Evolutionary conservation across 2,113 vertebrate genomes (phyloP).

Genomic region (Silurus glanis): DNA sequence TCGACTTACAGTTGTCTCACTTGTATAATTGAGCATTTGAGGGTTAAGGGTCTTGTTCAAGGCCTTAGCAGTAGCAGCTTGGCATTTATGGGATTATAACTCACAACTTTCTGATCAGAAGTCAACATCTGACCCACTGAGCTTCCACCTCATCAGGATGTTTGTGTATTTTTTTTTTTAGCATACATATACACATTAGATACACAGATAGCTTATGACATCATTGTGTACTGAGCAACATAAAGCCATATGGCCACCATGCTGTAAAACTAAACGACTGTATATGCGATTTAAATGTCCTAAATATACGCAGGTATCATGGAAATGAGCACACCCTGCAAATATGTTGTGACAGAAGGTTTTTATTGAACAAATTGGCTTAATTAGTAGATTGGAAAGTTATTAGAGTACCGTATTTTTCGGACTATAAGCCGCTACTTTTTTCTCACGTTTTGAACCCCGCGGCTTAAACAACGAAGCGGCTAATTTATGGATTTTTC

Average conservation of each 20-base stretch:
- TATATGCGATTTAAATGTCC: background rate
- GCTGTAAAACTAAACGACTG: background rate
- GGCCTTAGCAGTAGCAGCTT: too few species aligned
- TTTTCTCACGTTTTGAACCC: too few species aligned
- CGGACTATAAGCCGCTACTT: too few species aligned
- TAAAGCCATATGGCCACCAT: constrained; percentile 5
- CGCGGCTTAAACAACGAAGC: too few species aligned
- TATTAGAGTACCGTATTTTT: too few species aligned
- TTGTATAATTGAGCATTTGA: too few species aligned
- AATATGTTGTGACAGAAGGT: background rate
- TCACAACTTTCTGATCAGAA: too few species aligned
- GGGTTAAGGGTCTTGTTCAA: too few species aligned
- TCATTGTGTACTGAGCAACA: background rate
- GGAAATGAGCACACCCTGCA: background rate
- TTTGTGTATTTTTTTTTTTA: background rate
- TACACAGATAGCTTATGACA: background rate
- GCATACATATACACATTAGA: background rate
- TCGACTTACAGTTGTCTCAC: too few species aligned
- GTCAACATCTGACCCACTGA: too few species aligned
- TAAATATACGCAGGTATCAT: background rate
- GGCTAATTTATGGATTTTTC: too few species aligned
- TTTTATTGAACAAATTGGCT: background rate
- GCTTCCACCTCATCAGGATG: background rate
- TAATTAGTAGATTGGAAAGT: background rate
- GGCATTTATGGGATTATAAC: too few species aligned